Percentiles rank a stretch among this genome's conserved stretches.
Conservation (phyloP, 37 sponge, comb jelly and placozoan species). For the Chondrosia reniformis region DNA sequence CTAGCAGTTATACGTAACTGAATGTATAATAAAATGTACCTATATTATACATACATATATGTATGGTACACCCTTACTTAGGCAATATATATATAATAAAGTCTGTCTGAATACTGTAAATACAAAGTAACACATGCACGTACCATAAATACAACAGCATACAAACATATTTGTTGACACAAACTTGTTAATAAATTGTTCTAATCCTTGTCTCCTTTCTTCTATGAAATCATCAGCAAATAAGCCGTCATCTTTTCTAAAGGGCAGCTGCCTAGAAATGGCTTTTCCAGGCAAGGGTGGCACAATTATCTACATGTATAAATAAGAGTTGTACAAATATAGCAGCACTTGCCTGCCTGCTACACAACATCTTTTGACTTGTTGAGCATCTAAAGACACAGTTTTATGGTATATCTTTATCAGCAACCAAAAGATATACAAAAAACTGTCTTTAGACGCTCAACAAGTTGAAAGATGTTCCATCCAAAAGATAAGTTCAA, state of each 20-base stretch:
- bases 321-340: not conserved
- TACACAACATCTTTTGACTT: too few species aligned
- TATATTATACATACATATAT: not conserved
- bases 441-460: too few species aligned
- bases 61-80: too few species aligned
- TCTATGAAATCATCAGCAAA: slow-evolving; percentile 98
- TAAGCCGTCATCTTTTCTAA: slow-evolving; percentile 97
- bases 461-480: too few species aligned
- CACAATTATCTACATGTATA: slow-evolving; percentile 75
- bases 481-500: too few species aligned
- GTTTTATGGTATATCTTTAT: too few species aligned
- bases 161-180: slow-evolving; percentile 3
- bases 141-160: not conserved
- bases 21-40: not conserved
- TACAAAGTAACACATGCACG: not conserved
- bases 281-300: slow-evolving; percentile 98
- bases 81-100: too few species aligned
- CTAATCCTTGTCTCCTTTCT: slow-evolving; percentile 81
- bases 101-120: too few species aligned
- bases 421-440: too few species aligned
- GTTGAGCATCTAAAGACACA: too few species aligned
- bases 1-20: not conserved
- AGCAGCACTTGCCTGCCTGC: too few species aligned
- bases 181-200: slow-evolving; percentile 94
- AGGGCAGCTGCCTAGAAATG: slow-evolving; percentile 87